Evolutionary conservation across 2,888 invertebrate species (phyloP).

Genomic region (Rapana venosa): DNA sequence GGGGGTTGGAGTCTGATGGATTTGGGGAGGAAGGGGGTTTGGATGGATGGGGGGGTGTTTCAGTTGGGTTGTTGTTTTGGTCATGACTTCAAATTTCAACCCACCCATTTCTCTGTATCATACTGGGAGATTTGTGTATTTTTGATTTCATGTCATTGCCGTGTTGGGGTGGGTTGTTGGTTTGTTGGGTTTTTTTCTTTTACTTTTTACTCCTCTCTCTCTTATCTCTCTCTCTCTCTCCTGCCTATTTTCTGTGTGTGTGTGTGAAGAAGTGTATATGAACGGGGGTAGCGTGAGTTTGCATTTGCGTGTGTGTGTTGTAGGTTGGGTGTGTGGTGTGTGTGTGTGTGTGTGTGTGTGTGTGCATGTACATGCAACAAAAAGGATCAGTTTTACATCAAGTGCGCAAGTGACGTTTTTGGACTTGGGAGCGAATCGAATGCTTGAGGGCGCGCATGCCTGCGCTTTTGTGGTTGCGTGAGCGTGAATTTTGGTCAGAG

Average conservation of each 20-base stretch:
- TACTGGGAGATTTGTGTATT: too few relatives aligned
- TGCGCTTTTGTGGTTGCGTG: not conserved
- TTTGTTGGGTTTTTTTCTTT: too few relatives aligned
- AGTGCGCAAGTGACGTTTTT: too few relatives aligned
- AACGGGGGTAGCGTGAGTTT: not conserved
- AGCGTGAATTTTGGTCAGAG: not conserved
- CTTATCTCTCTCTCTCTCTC: too few relatives aligned
- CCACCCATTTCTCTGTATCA: not conserved
- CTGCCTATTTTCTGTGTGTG: not conserved
- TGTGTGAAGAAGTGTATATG: not conserved
- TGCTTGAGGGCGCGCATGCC: not conserved
- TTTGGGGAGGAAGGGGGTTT: too few relatives aligned
- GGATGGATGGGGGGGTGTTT: too few relatives aligned
- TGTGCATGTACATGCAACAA: not conserved
- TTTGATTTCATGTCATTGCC: too few relatives aligned
- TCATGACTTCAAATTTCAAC: not conserved
- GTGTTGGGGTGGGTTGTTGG: too few relatives aligned
- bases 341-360: slow-evolving; percentile 19
- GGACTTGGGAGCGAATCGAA: too few relatives aligned
- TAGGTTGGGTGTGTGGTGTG: not conserved
- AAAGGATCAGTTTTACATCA: not conserved
- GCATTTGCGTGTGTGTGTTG: not conserved
- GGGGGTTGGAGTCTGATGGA: too few relatives aligned
- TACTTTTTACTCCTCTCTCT: too few relatives aligned
- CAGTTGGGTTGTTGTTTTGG: not conserved